Conservation (phyloP, 2,113 vertebrate species). For the Channa argus region DNA sequence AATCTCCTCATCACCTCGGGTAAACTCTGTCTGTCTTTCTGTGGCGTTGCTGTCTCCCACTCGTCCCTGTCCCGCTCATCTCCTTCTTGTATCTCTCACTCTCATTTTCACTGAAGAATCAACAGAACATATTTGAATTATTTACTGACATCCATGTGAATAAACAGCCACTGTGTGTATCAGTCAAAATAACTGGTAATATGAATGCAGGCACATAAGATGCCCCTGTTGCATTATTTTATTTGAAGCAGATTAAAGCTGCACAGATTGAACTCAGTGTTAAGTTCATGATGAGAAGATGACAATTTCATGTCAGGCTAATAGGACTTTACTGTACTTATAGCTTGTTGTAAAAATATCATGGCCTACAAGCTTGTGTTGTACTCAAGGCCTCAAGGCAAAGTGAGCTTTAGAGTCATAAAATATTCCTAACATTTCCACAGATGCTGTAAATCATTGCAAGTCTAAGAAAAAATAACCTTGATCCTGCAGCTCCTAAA, state of each 20-base stretch:
- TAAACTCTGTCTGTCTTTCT: slow-evolving; percentile 31
- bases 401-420: neutral
- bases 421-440: neutral
- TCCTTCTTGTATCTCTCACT: slow-evolving; percentile 1
- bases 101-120: slow-evolving; percentile 3
- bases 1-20: slow-evolving; percentile 58
- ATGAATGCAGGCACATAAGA: slow-evolving; percentile 2
- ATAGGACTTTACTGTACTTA: no score
- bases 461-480: neutral
- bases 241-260: neutral
- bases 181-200: slow-evolving; percentile 17
- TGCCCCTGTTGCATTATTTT: neutral
- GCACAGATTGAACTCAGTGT: neutral
- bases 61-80: slow-evolving; percentile 5
- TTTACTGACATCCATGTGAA: slow-evolving; percentile 38
- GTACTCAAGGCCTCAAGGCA: neutral
- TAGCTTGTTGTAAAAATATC: neutral
- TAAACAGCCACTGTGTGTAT: slow-evolving; percentile 37
- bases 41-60: slow-evolving; percentile 7
- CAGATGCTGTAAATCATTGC: neutral
- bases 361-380: neutral
- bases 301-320: no score
- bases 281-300: no score
- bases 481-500: neutral
- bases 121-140: slow-evolving; percentile 24